phyloP scores from a whole-genome alignment of 2,888 invertebrate species.

The Alitta virens region DNA sequence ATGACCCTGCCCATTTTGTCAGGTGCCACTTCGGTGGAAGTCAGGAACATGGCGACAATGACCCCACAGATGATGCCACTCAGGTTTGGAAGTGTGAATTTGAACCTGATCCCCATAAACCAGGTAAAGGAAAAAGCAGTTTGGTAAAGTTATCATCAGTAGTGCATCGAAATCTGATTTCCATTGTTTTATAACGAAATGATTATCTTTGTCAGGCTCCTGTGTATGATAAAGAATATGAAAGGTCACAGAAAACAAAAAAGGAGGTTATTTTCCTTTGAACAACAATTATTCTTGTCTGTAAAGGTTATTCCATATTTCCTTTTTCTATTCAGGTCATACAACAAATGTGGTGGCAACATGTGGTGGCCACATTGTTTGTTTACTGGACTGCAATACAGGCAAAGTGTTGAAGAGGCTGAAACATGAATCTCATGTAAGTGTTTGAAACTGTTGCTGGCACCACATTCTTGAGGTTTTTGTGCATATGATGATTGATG shows the following conservation, averaged over 20 bases:
- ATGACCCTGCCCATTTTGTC: constrained; percentile 52
- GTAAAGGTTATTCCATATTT: background rate
- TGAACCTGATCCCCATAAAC: constrained; percentile 51
- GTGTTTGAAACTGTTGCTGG: background rate
- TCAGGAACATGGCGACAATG: constrained; percentile 39
- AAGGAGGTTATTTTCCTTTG: too few species aligned
- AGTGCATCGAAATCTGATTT: too few species aligned
- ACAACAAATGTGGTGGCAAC: constrained; percentile 58
- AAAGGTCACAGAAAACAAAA: too few species aligned
- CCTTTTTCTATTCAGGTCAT: constrained; percentile 35
- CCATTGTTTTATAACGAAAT: too few species aligned
- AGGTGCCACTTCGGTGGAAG: constrained; percentile 59
- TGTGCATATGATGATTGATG: background rate
- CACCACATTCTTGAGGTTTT: background rate
- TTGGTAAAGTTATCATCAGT: too few species aligned
- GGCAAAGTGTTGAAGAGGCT: constrained; percentile 57
- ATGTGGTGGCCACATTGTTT: constrained; percentile 60
- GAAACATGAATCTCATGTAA: constrained; percentile 39
- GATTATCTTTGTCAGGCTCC: background rate
- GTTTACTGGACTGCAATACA: constrained; percentile 58
- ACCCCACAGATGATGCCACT: constrained; percentile 57
- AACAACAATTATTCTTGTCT: too few species aligned
- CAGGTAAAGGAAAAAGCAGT: too few species aligned
- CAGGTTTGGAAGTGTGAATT: constrained; percentile 61
- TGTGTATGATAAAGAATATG: too few species aligned